Base-by-base conservation (phyloP, 1,140 invertebrate species). In the Pararge aegeria region DNA sequence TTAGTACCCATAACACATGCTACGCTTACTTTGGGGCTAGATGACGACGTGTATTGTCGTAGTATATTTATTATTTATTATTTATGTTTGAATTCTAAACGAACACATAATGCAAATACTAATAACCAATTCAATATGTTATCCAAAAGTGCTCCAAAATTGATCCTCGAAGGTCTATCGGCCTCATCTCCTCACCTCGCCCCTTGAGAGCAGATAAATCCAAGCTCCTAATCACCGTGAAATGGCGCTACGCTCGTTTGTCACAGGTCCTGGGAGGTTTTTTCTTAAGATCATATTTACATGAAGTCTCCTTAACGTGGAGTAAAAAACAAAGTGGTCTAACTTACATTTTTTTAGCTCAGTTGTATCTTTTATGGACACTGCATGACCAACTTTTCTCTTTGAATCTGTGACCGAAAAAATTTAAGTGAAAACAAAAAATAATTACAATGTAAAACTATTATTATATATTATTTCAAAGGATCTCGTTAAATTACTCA, bases 191-290 rank as follows among this genome's bases (percentile, higher is more conserved):
- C n/a, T 49, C 49, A 51, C 27, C 46, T 42, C 24, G 42, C 29
- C 34, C 55, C 30, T 16, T 5, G 13, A 37, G 19, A 18, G 46
- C 7, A 16, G 13, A 42, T 42, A 16, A 15, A 58, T 37, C 24
- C 48, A 50, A 40, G 55, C 48, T 58, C 46, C 34, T 58, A 58
- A 58, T 58, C 48, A 58, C 48, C 44, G 9, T 58, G 21, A 51
- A 51, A 51, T n/a, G n/a, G 20, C 19, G 13, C 19, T n/a, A 7
- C 29, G 37, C n/a, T 53, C 50, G 30, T 38, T 53, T 38, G 18
- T 53, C 50, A 38, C 30, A 15, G 16, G 18, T n/a, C 27, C 44
- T 21, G 6, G 3, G 20, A 21, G 34, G n/a, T 19, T 53, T 38
- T 38, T 53, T 38, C 19, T n/a, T 53, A 16, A 38, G 21, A 42